Evolutionary conservation across 1,140 invertebrate species (phyloP).

Genomic region (Papilio polytes): DNA sequence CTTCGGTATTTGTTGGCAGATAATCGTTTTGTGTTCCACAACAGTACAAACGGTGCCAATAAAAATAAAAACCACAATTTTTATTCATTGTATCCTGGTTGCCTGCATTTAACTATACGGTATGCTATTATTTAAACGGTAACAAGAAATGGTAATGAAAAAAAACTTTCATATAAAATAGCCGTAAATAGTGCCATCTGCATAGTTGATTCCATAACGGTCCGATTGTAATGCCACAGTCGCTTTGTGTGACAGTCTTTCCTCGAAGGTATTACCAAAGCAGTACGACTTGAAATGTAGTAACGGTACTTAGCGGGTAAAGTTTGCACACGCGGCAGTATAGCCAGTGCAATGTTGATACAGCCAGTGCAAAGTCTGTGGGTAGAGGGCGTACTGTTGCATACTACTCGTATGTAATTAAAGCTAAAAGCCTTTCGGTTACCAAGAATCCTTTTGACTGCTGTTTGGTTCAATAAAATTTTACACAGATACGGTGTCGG

Average conservation of each 20-base stretch:
- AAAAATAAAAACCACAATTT: not conserved
- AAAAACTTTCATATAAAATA: no score
- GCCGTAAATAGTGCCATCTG: no score
- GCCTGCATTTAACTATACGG: no score
- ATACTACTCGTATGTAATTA: not conserved
- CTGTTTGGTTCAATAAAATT: not conserved
- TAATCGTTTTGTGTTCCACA: slow-evolving; percentile 1
- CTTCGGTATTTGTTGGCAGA: not conserved
- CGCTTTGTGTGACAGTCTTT: no score
- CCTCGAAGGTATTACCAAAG: no score
- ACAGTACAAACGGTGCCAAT: not conserved
- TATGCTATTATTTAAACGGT: no score
- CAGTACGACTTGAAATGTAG: no score
- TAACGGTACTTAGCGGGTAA: not conserved
- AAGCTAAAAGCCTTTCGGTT: not conserved
- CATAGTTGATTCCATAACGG: no score
- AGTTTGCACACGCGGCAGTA: not conserved
- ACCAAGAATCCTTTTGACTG: not conserved
- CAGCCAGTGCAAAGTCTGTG: not conserved
- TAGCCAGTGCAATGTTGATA: not conserved
- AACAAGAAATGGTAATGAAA: no score
- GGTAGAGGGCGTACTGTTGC: not conserved
- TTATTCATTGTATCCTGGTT: not conserved
- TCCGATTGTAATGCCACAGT: no score
- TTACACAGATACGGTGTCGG: not conserved